A percentile compares a stretch with the other conserved stretches of the same genome.
Conservation (phyloP, 2,888 invertebrate genomes). For the Sinopyrophorus schimmeli region DNA sequence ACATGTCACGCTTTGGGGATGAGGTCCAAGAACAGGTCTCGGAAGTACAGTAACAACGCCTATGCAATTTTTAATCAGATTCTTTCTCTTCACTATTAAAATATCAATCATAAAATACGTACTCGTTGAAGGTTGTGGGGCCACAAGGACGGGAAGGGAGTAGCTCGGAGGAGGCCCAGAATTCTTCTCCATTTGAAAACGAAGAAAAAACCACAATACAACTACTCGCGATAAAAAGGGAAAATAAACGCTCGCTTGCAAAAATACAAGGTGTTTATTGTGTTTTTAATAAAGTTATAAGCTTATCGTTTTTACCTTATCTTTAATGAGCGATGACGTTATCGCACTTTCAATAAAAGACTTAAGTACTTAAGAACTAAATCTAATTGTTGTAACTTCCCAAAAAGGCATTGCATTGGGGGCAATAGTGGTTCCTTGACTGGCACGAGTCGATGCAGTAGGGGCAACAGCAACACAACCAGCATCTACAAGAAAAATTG, state of each 20-base stretch:
- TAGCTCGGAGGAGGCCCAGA: too few relatives aligned
- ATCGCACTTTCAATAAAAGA: too few relatives aligned
- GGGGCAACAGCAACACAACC: constrained; percentile 54
- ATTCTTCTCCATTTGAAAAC: too few relatives aligned
- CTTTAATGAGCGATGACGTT: too few relatives aligned
- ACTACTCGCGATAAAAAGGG: too few relatives aligned
- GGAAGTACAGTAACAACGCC: constrained; percentile 1
- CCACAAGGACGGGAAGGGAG: too few relatives aligned
- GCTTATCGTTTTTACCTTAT: too few relatives aligned
- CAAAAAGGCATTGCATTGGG: constrained; percentile 10
- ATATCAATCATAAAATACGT: background rate
- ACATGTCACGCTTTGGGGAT: constrained; percentile 51
- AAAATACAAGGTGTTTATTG: too few relatives aligned
- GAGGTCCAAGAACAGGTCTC: constrained; percentile 45
- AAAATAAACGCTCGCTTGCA: too few relatives aligned
- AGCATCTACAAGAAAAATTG: constrained; percentile 48
- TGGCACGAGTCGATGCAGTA: constrained; percentile 56
- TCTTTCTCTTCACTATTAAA: background rate
- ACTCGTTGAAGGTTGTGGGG: background rate
- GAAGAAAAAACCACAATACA: too few relatives aligned
- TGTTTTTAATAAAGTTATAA: too few relatives aligned
- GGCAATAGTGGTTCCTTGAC: constrained; percentile 49
- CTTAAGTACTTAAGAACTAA: too few relatives aligned
- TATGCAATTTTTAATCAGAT: background rate
- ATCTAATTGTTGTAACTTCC: background rate